These are phyloP conservation scores for Isoperla grammatica DNA, from an alignment of 2,888 invertebrate genomes.

Conservation along the genomic window DNA sequence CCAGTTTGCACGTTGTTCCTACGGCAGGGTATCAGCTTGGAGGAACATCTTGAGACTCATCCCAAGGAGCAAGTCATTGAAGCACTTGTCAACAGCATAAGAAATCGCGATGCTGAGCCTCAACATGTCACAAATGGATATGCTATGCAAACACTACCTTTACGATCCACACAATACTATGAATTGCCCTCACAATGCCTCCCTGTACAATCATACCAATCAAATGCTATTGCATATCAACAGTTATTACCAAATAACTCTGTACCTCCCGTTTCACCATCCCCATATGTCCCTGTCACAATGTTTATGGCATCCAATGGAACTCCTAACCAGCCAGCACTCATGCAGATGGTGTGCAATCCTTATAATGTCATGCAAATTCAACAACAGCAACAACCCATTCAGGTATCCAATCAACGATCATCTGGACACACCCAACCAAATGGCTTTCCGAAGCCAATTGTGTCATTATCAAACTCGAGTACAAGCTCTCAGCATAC, in stretches of 20 bases:
- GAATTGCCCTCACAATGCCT: not conserved
- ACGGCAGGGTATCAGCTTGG: conserved; percentile 74
- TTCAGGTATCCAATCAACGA: conserved; percentile 43
- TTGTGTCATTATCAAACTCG: too few species aligned
- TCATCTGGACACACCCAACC: conserved; percentile 45
- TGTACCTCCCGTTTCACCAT: not conserved
- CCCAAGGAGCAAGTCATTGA: conserved; percentile 85
- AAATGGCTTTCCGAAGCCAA: not conserved
- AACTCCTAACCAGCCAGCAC: conserved; percentile 30
- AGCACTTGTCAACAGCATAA: conserved; percentile 48
- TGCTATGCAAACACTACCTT: not conserved
- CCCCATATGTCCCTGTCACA: not conserved
- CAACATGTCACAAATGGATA: not conserved
- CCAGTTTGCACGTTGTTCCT: conserved; percentile 81
- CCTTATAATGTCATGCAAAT: conserved; percentile 45
- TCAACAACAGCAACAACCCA: conserved; percentile 48
- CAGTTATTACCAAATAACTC: not conserved
- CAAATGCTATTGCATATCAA: conserved; percentile 2
- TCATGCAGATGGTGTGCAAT: conserved; percentile 47
- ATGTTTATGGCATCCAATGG: conserved; percentile 1
- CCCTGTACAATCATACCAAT: not conserved
- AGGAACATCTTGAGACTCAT: conserved; percentile 76
- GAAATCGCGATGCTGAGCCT: not conserved
- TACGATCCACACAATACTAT: not conserved
- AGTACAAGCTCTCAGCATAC: too few species aligned